Evolutionary conservation across 2,113 vertebrate species (phyloP), one percentile per base, ranked within the genome.

Genomic region (Octodon degus): DNA sequence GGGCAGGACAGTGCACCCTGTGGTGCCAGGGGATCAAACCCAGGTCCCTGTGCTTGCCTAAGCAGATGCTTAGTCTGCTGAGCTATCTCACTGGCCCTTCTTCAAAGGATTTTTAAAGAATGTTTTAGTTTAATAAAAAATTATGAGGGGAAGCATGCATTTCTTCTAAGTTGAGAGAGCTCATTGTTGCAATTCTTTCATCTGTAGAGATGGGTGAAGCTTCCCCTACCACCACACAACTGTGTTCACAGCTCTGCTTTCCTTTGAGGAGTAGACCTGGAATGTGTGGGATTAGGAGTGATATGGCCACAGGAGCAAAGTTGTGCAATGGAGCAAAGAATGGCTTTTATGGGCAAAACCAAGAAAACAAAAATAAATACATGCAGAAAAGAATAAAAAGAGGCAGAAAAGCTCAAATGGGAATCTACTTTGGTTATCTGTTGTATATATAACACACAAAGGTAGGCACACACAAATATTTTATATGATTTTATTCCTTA

Each of bases 41-140:
- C 62, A 63, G 62, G 24, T 25, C 24, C 24, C 24, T 25, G 24
- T 24, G 2, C 2, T 10, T 63, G 24, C 62, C 62, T 8, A 63
- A 24, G 24, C 24, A 63, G 19, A 19, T 19, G 58, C 58, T 60
- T 60, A 60, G 17, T 19, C 58, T 19, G 5, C 58, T 6, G 58
- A 60, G 58, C 58, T 20, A 60, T 60, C 17, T 60, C 62, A 9
- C 62, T 24, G 24, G 60, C 60, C 60, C 60, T 24, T 62, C 20
- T 25, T 24, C 22, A 22, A 62, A 63, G 62, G 62, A 27, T 90
- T 97, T 43, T 92, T 76, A 97, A 94, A 97, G 22, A 97, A 95
- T 93, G 77, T 68, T 27, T 89, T 53, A 43, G 12, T 53, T 27
- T 37, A 22, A 74, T 25, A 86, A 7, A 22, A 37, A 12, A 10